Base-by-base conservation (phyloP, 2,797 vertebrate species). In the Muraenolepis orangiensis region DNA sequence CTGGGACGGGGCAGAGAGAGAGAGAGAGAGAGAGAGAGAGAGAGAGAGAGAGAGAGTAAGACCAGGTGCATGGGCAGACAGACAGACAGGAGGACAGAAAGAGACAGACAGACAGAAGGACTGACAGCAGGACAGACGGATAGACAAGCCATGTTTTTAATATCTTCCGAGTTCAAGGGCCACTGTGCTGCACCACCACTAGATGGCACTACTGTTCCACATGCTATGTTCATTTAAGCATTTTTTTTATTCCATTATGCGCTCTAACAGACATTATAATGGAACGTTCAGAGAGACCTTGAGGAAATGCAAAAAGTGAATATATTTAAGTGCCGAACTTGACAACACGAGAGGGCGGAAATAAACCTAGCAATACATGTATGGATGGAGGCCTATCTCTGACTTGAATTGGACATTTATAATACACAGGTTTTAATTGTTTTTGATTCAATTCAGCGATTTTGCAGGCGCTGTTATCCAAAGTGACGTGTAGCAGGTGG, bases 1-100 rank as follows among this genome's bases (percentile, higher is more conserved):
- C 96, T 98, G 90, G 72, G 14, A 16, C 4, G 1, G 51, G 8
- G 5, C 13, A 51, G 28, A 70, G 5, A 34, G 32, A 34, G 32
- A 34, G 32, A 4, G 3, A 75, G 29, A 69, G 1, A 26, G 0
- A 23, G 28, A 70, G 8, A 16, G 26, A 14, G n/a, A 2, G 1
- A 8, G 29, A 29, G 10, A 28, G 51, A 57, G 51, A 23, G 51
- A 57, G 20, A 57, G 20, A 57, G 51, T 7, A 8, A 57, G 51
- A 57, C 20, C 20, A n/a, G n/a, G n/a, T 51, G 42, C 11, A 51
- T 51, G 42, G 42, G 26, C 3, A 11, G n/a, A n/a, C n/a, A 66
- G 38, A 69, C n/a, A 34, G 18, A 68, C 14, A 10, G 26, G 0
- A 38, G 30, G 16, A 23, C 32, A 69, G 2, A 11, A 28, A 28